Evolutionary conservation across 2,113 vertebrate species (phyloP), one percentile per base, ranked within the genome.

Genomic region (Melanerpes aurifrons): DNA sequence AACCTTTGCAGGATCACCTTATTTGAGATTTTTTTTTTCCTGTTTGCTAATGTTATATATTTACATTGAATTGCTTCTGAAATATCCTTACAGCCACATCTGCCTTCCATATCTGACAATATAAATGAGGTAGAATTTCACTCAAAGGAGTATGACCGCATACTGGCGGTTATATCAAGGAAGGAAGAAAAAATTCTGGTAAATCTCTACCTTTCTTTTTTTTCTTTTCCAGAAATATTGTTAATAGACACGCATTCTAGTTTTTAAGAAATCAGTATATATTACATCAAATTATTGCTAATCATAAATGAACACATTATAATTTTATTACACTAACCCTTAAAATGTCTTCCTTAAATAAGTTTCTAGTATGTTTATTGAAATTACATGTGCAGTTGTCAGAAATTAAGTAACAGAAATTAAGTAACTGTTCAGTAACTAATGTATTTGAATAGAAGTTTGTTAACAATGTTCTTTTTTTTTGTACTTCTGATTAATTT

Each of bases 31-130:
- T 76, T 64, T 71, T 64, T 54, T 80, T 32, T 12, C 40, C 11
- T 67, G 19, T 75, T 83, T 93, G 13, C 20, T 80, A 43, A 17
- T 70, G 22, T 26, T 75, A 73, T 21, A 20, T 76, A 19, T 81
- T 89, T 71, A 73, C 29, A 57, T 40, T 81, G 3, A 78, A 40
- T 82, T 22, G 62, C 20, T 69, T 74, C 12, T 96, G 28, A 86
- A 89, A 95, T 96, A 59, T 87, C 56, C 28, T 95, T 92, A 35
- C 83, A 99, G 98, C 94, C 98, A 5, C 98, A 99, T 96, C 98
- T 99, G 22, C 98, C 97, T 77, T 98, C 98, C 31, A 94, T 99
- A 69, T 98, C 98, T 79, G 98, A 99, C 96, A 99, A 99, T 78
- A 98, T 99, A 89, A 98, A 98, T 45, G 98, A 98, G 94, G 98